These are phyloP conservation scores for Papilio elwesi DNA, from an alignment of 2,888 invertebrate species.

Conservation along the genomic window DNA sequence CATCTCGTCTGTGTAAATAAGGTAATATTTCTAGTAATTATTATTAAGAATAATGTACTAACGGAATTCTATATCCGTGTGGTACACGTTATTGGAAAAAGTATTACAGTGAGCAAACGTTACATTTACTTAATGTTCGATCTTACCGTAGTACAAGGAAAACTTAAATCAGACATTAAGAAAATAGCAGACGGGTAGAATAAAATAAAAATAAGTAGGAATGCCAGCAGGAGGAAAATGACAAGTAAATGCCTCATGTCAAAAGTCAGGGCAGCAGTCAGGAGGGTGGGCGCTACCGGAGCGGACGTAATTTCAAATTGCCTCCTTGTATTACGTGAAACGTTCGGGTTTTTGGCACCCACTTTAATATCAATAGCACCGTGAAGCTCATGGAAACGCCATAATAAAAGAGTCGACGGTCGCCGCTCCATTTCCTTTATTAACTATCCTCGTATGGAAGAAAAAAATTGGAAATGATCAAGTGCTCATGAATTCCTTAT, in stretches of 20 bases:
- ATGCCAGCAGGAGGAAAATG: conserved; percentile 51
- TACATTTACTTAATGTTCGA: conserved; percentile 14
- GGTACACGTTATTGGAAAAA: not conserved
- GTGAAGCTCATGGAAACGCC: conserved; percentile 41
- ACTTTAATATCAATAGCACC: conserved; percentile 59
- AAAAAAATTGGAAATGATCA: conserved; percentile 30
- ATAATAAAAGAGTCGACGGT: conserved; percentile 39
- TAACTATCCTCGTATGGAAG: conserved; percentile 30
- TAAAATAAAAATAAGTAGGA: conserved; percentile 52
- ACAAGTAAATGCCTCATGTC: conserved; percentile 54
- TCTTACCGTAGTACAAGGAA: conserved; percentile 14
- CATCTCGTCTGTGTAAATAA: too few species aligned
- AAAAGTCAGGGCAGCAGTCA: conserved; percentile 46
- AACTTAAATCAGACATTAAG: conserved; percentile 37
- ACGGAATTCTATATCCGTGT: not conserved
- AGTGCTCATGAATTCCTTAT: conserved; percentile 23
- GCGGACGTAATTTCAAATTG: conserved; percentile 69
- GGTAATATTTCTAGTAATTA: not conserved
- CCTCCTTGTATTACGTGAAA: conserved; percentile 57
- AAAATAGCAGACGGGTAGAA: conserved; percentile 38
- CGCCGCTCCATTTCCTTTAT: conserved; percentile 41
- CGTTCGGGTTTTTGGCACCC: conserved; percentile 60
- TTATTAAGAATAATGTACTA: not conserved
- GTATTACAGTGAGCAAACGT: not conserved
- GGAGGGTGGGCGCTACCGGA: conserved; percentile 56